phyloP scores from a whole-genome alignment of 2,888 invertebrate species.

The Agrotis ipsilon region DNA sequence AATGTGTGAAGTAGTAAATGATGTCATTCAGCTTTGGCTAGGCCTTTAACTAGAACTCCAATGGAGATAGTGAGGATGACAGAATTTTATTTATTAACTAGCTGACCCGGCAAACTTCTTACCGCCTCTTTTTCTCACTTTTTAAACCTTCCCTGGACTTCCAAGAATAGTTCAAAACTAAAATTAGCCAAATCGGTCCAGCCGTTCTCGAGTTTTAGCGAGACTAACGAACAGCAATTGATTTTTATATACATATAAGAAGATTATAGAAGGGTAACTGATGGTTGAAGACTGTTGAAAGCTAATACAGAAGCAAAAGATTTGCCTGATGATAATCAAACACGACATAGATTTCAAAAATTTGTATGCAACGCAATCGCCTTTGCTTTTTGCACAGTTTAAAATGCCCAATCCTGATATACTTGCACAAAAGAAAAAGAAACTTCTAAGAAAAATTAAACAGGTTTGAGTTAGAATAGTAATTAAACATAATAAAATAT shows the following conservation, averaged over 20 bases:
- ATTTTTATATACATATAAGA: no score
- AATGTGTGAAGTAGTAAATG: background rate
- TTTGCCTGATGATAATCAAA: background rate
- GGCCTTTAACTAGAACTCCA: background rate
- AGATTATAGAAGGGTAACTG: no score
- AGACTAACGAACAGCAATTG: no score
- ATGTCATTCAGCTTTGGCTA: background rate
- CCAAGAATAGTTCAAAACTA: no score
- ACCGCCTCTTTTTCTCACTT: no score
- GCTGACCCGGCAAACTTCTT: no score
- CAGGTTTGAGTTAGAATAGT: background rate
- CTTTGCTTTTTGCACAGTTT: background rate
- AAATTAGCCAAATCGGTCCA: no score
- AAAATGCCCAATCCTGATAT: background rate
- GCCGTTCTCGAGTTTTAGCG: no score
- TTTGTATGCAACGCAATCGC: background rate
- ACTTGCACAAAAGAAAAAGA: background rate
- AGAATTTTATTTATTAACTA: background rate
- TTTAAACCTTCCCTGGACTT: no score
- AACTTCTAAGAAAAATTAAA: background rate
- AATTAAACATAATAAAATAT: slow-evolving; percentile 16
- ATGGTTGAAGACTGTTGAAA: background rate
- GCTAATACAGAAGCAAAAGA: background rate
- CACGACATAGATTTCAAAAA: no score
- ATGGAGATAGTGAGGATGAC: background rate